A percentile compares a stretch with the other conserved stretches of the same genome.
These are phyloP conservation scores for Petrophora chlorosata DNA, from an alignment of 2,888 invertebrate genomes.

Conservation along the genomic window DNA sequence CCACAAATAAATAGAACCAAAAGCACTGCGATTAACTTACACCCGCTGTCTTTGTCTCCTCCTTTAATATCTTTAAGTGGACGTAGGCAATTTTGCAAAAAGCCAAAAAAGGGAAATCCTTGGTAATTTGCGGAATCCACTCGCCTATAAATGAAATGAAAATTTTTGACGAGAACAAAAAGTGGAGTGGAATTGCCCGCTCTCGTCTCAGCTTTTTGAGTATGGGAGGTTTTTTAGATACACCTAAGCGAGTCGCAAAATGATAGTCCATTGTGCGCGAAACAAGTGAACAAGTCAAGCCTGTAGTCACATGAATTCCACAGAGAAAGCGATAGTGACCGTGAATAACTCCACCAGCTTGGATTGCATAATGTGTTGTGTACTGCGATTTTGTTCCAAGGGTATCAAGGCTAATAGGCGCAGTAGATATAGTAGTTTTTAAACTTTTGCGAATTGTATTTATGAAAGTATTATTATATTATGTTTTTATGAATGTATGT, in stretches of 20 bases:
- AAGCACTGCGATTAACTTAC: conserved; percentile 58
- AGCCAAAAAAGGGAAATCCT: conserved; percentile 67
- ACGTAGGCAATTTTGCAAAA: conserved; percentile 76
- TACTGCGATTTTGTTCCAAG: too few relatives aligned
- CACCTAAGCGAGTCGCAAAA: conserved; percentile 35
- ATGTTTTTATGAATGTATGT: too few relatives aligned
- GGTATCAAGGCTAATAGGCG: too few relatives aligned
- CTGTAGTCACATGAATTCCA: too few relatives aligned
- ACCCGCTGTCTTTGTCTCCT: conserved; percentile 62
- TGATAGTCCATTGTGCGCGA: too few relatives aligned
- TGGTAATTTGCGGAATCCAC: conserved; percentile 74
- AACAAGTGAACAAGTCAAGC: too few relatives aligned
- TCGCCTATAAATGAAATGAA: conserved; percentile 75
- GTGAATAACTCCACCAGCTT: too few relatives aligned
- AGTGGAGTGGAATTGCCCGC: conserved; percentile 49
- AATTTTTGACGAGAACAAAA: conserved; percentile 67
- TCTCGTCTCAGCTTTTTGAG: conserved; percentile 35
- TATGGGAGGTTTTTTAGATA: conserved; percentile 43
- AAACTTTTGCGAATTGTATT: too few relatives aligned
- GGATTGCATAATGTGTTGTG: too few relatives aligned
- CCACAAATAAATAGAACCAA: conserved; percentile 45
- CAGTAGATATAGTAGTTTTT: too few relatives aligned
- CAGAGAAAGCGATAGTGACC: too few relatives aligned
- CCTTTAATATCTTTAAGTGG: conserved; percentile 79
- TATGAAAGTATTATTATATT: too few relatives aligned